Evolutionary conservation across 2,888 invertebrate genomes (phyloP).

Genomic region (Metacarcinus magister): DNA sequence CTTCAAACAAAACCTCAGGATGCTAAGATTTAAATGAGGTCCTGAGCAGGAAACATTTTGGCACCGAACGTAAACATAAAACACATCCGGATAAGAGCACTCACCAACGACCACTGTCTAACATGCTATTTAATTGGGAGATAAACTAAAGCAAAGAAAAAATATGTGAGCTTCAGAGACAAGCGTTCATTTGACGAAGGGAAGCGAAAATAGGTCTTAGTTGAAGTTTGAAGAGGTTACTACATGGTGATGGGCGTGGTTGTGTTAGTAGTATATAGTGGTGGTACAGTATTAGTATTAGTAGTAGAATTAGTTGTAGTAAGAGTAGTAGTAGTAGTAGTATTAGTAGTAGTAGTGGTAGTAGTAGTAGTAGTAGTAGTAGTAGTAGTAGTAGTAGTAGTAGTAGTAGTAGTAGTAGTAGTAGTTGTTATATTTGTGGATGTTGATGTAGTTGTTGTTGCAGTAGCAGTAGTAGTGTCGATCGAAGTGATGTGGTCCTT

Average conservation of each 20-base stretch:
- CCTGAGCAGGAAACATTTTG: conserved; percentile 14
- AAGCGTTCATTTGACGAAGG: not conserved
- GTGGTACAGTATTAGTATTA: not conserved
- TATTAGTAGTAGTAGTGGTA: not conserved
- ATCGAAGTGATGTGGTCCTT: not conserved
- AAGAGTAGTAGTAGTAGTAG: not conserved
- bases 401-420: not conserved
- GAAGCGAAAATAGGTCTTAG: not conserved
- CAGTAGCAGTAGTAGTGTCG: not conserved
- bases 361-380: not conserved
- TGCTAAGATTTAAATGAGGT: not conserved
- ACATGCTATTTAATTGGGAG: conserved; percentile 31
- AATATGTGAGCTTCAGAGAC: not conserved
- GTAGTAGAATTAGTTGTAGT: not conserved
- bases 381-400: not conserved
- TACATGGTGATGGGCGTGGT: too few relatives aligned
- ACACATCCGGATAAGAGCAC: not conserved
- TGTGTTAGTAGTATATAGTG: not conserved
- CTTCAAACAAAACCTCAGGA: not conserved
- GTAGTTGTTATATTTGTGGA: not conserved
- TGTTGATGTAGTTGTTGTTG: not conserved
- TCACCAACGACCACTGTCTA: not conserved
- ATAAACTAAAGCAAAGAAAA: conserved; percentile 32
- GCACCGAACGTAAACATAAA: not conserved
- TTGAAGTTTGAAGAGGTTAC: not conserved